Evolutionary conservation across 1,140 invertebrate genomes (phyloP), one percentile per base, ranked within the genome.

Genomic region (Drosophila neocordata): DNA sequence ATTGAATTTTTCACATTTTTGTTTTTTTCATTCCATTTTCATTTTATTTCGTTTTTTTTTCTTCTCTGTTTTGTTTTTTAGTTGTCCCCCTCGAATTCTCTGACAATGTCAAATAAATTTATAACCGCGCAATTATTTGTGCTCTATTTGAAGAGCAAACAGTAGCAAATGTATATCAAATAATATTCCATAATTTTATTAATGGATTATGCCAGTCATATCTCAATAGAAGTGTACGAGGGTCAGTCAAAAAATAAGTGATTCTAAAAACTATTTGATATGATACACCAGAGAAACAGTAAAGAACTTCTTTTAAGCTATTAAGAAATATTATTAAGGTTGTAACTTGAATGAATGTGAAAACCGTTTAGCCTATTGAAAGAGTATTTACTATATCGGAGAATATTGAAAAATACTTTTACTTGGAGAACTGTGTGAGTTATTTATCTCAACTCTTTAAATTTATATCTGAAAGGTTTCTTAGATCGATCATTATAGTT

Each of bases 111-210:
- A 44, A 35, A 53, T 35, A 51, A 51, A 22, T 48, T 48, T 48
- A 48, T 48, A 48, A 20, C 15, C 41, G 41, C 38, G 15, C 77
- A 77, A 80, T 84, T 77, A 85, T 65, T 74, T 48, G 52, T 73
- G 41, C 41, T 48, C 41, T 48, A 20, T 48, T 48, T 48, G 15
- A 20, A 20, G 41, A 48, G 41, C 41, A 48, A 48, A 48, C 9
- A 48, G 41, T 48, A 11, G 41, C 15, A 48, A 48, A 48, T 70
- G 22, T 37, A 41, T 59, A 20, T 48, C 15, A 48, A 34, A 75
- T 65, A 59, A 72, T 65, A 65, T 35, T 65, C 41, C 15, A 71
- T 88, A 88, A 88, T 88, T 89, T 79, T 88, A 88, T 88, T 88
- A 88, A 88, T 88, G 84, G 69, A 88, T 88, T 83, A 87, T 79